Percentiles rank a stretch among this genome's conserved stretches.
These are phyloP conservation scores for Helarctos malayanus DNA, from an alignment of 2,797 vertebrate species.

Conservation along the genomic window DNA sequence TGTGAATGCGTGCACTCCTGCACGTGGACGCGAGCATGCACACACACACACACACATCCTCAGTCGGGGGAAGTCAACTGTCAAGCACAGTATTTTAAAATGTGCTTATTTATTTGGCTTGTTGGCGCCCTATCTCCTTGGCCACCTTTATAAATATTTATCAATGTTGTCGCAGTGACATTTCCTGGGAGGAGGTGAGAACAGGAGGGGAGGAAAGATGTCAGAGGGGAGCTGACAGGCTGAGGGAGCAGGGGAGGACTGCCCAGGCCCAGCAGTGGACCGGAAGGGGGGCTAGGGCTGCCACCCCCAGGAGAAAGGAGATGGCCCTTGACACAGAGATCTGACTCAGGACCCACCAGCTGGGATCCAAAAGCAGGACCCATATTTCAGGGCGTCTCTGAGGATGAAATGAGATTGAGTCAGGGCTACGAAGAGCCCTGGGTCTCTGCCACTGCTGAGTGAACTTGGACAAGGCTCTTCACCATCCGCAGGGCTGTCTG, in stretches of 20 bases:
- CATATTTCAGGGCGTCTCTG: neutral
- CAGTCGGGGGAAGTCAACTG: neutral
- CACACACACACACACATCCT: neutral
- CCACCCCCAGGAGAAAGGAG: neutral
- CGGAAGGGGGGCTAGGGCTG: rapidly evolving
- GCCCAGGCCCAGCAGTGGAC: rapidly evolving
- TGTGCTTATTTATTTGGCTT: conserved; percentile 72
- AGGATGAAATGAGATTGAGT: neutral
- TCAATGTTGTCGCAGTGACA: conserved; percentile 68
- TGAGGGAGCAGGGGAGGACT: neutral
- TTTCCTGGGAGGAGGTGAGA: conserved; percentile 72
- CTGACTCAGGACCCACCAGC: neutral
- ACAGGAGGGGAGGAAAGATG: neutral
- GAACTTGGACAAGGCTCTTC: neutral
- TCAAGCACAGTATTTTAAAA: conserved; percentile 70
- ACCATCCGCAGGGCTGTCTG: rapidly evolving
- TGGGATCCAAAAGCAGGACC: neutral
- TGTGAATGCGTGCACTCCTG: too few relatives aligned
- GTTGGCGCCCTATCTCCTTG: conserved; percentile 29
- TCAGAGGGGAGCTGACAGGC: conserved; percentile 57
- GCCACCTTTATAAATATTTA: conserved; percentile 83
- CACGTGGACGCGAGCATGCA: too few relatives aligned
- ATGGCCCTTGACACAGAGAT: neutral
- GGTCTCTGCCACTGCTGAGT: neutral
- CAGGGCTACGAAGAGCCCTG: rapidly evolving